Base-by-base conservation (phyloP, 2,797 vertebrate species). In the Ctenopoma multispine region DNA sequence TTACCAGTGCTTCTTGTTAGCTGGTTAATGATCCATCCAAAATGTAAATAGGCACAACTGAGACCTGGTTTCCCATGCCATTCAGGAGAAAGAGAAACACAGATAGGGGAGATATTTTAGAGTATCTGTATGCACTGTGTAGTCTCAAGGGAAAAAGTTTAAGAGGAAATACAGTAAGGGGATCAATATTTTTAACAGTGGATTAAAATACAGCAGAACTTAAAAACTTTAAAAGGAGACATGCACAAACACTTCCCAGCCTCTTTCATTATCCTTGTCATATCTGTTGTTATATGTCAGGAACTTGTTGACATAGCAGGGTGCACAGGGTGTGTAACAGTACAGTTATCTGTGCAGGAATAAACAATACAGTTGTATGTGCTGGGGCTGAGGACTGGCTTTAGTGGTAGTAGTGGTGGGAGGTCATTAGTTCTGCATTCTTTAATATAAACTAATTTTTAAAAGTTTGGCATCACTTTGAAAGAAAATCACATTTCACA, bases 1-100 rank as follows among this genome's bases (percentile, higher is more conserved):
- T 31, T 70, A 44, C 8, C 20, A 8, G 17, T 38, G 36, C 29
- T 21, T 75, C 44, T 53, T 61, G 66, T 69, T 67, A 64, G 74
- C 63, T 63, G 69, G 90, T 94, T 91, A 92, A 93, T 91, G 79
- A 90, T 93, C 85, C 63, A 90, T 69, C 75, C 72, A 54, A 69
- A 83, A 57, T 84, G 83, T 88, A 88, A 90, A 91, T 69, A 67
- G 75, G 17, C 1, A 40, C 68, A 73, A 80, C 79, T 50, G 73
- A 81, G 79, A 69, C 55, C 58, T 34, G 63, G 61, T 68, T 88
- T 91, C 89, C 61, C 86, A 87, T 80, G 86, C 48, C 77, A 70
- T 63, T 84, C 76, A 80, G 59, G 59, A 67, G 68, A 50, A 74
- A 40, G 60, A 82, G 67, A 41, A 68, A 69, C 66, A 64, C 59